Evolutionary conservation across 2,888 invertebrate genomes (phyloP), one percentile per base, ranked within the genome.

Genomic region (Caenorhabditis panamensis): DNA sequence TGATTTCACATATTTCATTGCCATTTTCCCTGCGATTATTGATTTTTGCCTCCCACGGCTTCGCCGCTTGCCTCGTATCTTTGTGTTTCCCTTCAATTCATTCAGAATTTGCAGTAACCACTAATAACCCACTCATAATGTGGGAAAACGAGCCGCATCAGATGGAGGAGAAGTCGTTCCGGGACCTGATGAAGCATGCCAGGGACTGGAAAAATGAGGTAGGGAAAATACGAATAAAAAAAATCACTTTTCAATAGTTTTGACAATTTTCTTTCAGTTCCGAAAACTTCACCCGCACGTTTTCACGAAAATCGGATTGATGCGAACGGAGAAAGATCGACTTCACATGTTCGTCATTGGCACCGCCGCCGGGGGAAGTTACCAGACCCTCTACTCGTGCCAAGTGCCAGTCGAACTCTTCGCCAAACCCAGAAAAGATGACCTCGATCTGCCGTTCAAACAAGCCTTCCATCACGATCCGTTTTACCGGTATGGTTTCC

Each of bases 201-300:
- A 73, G 26, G 51, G n/a, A 26, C 2, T 73, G 73, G 73, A 73
- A 66, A 16, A 5, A 49, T 0, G 73, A 73, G 64, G 64, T 72
- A 22, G 11, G n/a, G n/a, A n/a, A n/a, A n/a, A n/a, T n/a, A n/a
- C n/a, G n/a, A n/a, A n/a, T n/a, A n/a, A n/a, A n/a, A n/a, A n/a
- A n/a, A n/a, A n/a, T n/a, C n/a, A n/a, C n/a, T n/a, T 26, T 56
- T 26, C 18, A 56, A 24, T 26, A 1, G 18, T 20, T 37, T 24
- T 22, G n/a, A n/a, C n/a, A n/a, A n/a, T n/a, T 18, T 36, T 58
- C 18, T 53, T 62, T 0, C 54, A 71, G 71, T 13, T 56, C 3
- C 72, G 72, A 3, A 8, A 8, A 1, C n/a, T 73, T 9, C 6
- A 13, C 13, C 13, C 51, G 11, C 51, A 53, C 11, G 49, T 16